Evolutionary conservation across 2,888 invertebrate species (phyloP).

Genomic region (Dinocampus coccinellae): DNA sequence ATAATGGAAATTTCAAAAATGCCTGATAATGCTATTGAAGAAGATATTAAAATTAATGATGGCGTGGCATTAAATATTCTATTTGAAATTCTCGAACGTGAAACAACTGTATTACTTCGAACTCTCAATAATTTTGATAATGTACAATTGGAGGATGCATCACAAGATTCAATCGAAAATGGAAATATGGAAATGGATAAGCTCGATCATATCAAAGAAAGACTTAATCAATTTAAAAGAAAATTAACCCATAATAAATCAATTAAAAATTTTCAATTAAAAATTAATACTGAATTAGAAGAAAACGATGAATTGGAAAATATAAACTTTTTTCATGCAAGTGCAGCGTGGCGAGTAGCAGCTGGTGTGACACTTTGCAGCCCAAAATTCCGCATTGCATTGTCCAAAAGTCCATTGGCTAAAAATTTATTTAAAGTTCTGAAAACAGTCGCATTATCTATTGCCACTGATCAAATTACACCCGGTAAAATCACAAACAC

Average conservation of each 20-base stretch:
- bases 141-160: conserved; percentile 22
- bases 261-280: neutral
- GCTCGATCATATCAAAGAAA: conserved; percentile 22
- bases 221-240: conserved; percentile 15
- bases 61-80: conserved; percentile 54
- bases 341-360: conserved; percentile 63
- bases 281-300: conserved; percentile 18
- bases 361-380: conserved; percentile 72
- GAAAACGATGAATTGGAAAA: conserved; percentile 33
- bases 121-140: conserved; percentile 42
- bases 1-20: conserved; percentile 74
- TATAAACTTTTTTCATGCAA: conserved; percentile 57
- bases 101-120: conserved; percentile 53
- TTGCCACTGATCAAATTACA: conserved; percentile 58
- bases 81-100: conserved; percentile 55
- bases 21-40: conserved; percentile 48
- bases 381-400: conserved; percentile 71
- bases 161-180: conserved; percentile 17
- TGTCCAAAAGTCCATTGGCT: conserved; percentile 66
- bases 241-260: conserved; percentile 8
- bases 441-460: conserved; percentile 55
- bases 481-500: conserved; percentile 47
- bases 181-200: neutral
- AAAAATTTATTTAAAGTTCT: conserved; percentile 53
- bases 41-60: conserved; percentile 32